Evolutionary conservation across 2,888 invertebrate genomes (phyloP), one percentile per base, ranked within the genome.

Genomic region (Heliothis peltigera): DNA sequence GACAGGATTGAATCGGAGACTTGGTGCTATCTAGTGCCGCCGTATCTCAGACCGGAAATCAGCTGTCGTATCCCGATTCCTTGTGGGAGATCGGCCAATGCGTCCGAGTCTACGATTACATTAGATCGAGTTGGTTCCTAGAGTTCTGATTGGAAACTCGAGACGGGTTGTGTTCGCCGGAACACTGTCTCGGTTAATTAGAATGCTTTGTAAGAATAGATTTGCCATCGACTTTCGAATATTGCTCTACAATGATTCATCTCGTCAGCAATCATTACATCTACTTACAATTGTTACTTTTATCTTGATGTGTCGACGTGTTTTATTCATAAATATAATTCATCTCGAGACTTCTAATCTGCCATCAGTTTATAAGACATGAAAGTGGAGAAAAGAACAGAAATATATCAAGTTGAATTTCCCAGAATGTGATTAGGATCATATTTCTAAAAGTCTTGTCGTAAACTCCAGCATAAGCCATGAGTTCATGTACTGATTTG

Each of bases 41-140:
- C 67, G 77, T 82, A 83, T 81, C 80, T 74, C 65, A 65, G 77
- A 80, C 87, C 92, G 94, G 94, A 94, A 94, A 93, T 94, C 92
- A 94, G 90, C 91, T 92, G 94, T 94, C 94, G 86, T 85, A 89
- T 87, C 84, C 86, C 85, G 91, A 92, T 91, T 90, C 89, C 86
- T 81, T 82, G 84, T 91, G 91, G 91, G 91, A 89, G 89, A 89
- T 89, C 89, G 84, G 90, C 92, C 91, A 92, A 92, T 92, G 88
- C 83, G 84, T 85, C 85, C 90, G 87, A 82, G 85, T 84, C 86
- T 89, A 88, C 84, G 82, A 89, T 91, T 90, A 87, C 89, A 89
- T 90, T 89, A 88, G 89, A 91, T 91, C 88, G 82, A 85, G 84
- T 87, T 85, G 74, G 85, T 87, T 89, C 87, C 84, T 82, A 85